phyloP scores from a whole-genome alignment of 2,113 vertebrate species.

The Calidris pygmaea region DNA sequence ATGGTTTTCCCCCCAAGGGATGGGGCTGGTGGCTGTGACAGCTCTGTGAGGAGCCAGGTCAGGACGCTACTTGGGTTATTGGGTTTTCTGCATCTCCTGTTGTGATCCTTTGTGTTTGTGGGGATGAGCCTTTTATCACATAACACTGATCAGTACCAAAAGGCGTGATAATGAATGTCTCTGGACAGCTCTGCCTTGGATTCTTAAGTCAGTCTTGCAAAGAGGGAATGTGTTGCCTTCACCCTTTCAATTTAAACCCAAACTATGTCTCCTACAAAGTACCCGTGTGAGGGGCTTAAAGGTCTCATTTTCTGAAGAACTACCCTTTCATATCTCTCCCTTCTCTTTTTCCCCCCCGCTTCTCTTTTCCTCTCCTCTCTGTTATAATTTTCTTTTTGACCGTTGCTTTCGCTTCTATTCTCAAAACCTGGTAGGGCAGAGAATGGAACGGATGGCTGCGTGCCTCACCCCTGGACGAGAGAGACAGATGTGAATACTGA shows the following conservation, averaged over 20 bases:
- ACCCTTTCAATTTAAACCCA: not conserved
- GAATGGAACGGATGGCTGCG: not conserved
- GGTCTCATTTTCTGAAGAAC: not conserved
- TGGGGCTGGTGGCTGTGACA: not conserved
- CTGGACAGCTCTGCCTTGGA: not conserved
- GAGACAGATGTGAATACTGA: not conserved
- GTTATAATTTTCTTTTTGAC: not conserved
- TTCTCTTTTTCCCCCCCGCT: not conserved
- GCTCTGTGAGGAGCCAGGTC: fast-evolving
- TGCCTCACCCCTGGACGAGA: not conserved
- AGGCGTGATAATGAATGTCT: not conserved
- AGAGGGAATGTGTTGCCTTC: not conserved
- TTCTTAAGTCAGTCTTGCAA: not conserved
- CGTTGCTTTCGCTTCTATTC: not conserved
- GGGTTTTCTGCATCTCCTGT: not conserved
- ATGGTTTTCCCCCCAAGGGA: not conserved
- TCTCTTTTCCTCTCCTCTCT: not conserved
- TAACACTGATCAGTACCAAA: not conserved
- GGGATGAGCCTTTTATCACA: not conserved
- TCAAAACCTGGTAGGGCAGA: not conserved
- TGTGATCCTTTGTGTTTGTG: not conserved
- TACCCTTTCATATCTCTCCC: not conserved
- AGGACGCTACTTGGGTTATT: not conserved
- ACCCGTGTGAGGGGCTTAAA: not conserved
- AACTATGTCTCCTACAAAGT: not conserved